A percentile compares a stretch with the other conserved stretches of the same genome.
Conservation (phyloP, 2,797 vertebrate genomes). For the Myotis findleyi region DNA sequence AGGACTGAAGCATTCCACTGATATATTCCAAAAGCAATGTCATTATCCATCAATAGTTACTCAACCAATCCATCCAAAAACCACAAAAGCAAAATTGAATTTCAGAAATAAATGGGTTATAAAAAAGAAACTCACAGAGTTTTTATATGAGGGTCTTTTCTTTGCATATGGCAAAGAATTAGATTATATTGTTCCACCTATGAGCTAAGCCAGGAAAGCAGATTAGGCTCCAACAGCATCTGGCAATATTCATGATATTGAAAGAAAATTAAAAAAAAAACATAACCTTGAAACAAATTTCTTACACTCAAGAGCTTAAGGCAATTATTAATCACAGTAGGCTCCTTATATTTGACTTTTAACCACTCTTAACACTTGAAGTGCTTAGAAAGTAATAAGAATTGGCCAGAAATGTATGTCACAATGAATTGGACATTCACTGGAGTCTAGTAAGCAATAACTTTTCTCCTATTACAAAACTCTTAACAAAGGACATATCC, state of each 20-base stretch:
- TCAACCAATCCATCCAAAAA: slow-evolving; percentile 59
- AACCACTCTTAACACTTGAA: not conserved
- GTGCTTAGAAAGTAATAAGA: not conserved
- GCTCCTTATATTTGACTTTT: not conserved
- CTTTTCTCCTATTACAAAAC: not conserved
- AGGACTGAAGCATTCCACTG: slow-evolving; percentile 63
- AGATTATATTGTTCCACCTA: not conserved
- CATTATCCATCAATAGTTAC: slow-evolving; percentile 48
- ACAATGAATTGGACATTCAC: not conserved
- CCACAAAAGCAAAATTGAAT: slow-evolving; percentile 43
- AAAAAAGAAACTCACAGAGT: not conserved
- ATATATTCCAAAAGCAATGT: slow-evolving; percentile 59
- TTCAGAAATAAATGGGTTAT: slow-evolving; percentile 31
- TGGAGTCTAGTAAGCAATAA: not conserved
- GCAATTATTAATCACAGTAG: not conserved
- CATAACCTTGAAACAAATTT: not conserved
- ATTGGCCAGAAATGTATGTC: not conserved
- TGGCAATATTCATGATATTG: slow-evolving; percentile 7
- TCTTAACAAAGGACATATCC: not conserved
- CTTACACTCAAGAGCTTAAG: not conserved
- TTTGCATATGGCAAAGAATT: slow-evolving; percentile 25
- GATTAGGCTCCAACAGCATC: not conserved
- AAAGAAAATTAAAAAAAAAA: slow-evolving; percentile 13
- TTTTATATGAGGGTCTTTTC: not conserved
- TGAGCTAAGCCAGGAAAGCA: not conserved